These are phyloP conservation scores for Cottus gobio DNA, from an alignment of 2,113 vertebrate genomes.

Conservation along the genomic window DNA sequence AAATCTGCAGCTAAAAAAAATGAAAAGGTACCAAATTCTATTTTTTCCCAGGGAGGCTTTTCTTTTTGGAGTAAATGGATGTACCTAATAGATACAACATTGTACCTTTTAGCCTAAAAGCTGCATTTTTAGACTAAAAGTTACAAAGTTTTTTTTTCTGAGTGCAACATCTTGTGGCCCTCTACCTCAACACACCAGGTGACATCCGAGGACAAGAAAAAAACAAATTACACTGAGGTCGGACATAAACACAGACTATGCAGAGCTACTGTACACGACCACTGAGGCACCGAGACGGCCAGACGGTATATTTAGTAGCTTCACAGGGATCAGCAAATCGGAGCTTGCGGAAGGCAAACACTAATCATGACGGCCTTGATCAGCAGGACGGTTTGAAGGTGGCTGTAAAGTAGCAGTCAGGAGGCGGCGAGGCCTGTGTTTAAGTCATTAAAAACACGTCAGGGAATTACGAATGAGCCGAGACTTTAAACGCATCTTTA, in stretches of 20 bases:
- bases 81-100: neutral
- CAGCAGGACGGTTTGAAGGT: slow-evolving; percentile 58
- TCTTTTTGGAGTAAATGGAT: slow-evolving; percentile 33
- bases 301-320: slow-evolving; percentile 71
- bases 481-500: slow-evolving; percentile 44
- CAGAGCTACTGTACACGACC: slow-evolving; percentile 38
- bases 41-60: slow-evolving; percentile 4
- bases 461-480: slow-evolving; percentile 61
- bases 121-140: slow-evolving; percentile 28
- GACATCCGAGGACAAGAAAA: slow-evolving; percentile 16
- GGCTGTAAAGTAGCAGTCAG: slow-evolving; percentile 52
- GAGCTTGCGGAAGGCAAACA: slow-evolving; percentile 51
- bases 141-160: neutral
- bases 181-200: slow-evolving; percentile 7
- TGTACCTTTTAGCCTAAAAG: slow-evolving; percentile 47
- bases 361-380: slow-evolving; percentile 60
- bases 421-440: slow-evolving; percentile 42
- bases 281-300: slow-evolving; percentile 28
- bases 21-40: slow-evolving; percentile 27
- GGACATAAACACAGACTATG: slow-evolving; percentile 54
- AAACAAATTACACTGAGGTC: slow-evolving; percentile 27
- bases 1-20: slow-evolving; percentile 2
- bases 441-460: slow-evolving; percentile 65
- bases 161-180: neutral
- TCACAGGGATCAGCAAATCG: slow-evolving; percentile 54